These are phyloP conservation scores for Periplaneta americana DNA, from an alignment of 1,140 invertebrate genomes.

Conservation along the genomic window DNA sequence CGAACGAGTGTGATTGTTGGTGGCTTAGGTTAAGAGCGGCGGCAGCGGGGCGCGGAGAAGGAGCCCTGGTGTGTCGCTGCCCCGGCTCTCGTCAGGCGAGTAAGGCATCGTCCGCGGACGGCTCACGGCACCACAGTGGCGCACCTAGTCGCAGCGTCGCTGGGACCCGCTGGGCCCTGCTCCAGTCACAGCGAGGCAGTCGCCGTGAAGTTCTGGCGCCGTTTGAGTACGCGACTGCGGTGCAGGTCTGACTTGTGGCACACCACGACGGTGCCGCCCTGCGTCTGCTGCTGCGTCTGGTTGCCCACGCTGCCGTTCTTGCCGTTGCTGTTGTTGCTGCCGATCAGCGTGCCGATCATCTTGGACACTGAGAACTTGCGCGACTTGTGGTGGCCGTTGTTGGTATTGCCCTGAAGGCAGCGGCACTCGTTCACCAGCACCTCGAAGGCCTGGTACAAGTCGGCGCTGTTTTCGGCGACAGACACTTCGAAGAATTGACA, in stretches of 20 bases:
- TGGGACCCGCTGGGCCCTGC: not conserved
- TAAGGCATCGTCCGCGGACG: not conserved
- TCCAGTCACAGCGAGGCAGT: conserved; percentile 49
- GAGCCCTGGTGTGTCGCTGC: not conserved
- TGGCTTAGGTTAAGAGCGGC: not conserved
- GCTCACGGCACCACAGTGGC: not conserved
- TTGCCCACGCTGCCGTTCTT: not conserved
- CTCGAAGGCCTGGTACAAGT: conserved; percentile 63
- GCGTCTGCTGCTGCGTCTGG: conserved; percentile 25
- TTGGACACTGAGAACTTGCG: conserved; percentile 72
- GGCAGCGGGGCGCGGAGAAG: not conserved
- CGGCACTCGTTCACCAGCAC: conserved; percentile 56
- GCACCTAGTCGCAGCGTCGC: not conserved
- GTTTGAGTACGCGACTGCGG: conserved; percentile 44
- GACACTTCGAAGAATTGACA: conserved; percentile 70
- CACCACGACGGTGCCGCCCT: conserved; percentile 48
- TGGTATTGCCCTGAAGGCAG: conserved; percentile 37
- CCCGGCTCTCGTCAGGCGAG: not conserved
- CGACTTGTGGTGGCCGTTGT: conserved; percentile 42
- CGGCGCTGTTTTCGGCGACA: conserved; percentile 66
- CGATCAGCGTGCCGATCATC: conserved; percentile 70
- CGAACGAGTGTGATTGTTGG: not conserved
- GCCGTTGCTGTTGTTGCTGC: conserved; percentile 35
- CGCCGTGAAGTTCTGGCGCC: conserved; percentile 47
- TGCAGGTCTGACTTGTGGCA: conserved; percentile 51